These are phyloP conservation scores for Hesperophylax magnus DNA, from an alignment of 1,140 invertebrate species.

Conservation along the genomic window DNA sequence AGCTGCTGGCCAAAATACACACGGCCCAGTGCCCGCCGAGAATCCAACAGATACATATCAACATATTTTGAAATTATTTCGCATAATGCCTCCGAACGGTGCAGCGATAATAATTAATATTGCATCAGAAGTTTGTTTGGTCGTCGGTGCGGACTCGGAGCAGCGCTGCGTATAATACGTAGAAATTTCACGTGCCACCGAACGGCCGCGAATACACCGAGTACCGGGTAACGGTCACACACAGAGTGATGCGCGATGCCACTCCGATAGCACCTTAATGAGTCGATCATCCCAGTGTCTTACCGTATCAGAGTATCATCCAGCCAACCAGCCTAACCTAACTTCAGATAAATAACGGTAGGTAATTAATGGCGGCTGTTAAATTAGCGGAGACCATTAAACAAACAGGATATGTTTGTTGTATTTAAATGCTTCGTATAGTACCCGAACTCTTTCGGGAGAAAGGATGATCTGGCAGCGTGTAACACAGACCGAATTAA, in stretches of 20 bases:
- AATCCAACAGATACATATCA: conserved; percentile 52
- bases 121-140: conserved; percentile 32
- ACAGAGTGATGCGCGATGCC: conserved; percentile 14
- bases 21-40: conserved; percentile 52
- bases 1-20: conserved; percentile 24
- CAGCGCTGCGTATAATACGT: conserved; percentile 32
- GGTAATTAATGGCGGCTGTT: conserved; percentile 5
- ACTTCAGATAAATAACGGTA: conserved; percentile 8
- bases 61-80: conserved; percentile 54
- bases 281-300: conserved; percentile 21
- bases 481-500: conserved; percentile 48
- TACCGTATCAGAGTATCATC: neutral
- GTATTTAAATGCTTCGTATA: conserved; percentile 23
- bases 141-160: neutral
- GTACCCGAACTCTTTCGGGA: conserved; percentile 24
- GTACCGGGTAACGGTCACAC: neutral
- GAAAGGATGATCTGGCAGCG: conserved; percentile 28
- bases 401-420: conserved; percentile 8
- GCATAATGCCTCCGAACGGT: conserved; percentile 45
- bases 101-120: conserved; percentile 48
- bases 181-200: conserved; percentile 51
- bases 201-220: neutral
- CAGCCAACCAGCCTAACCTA: neutral
- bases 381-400: conserved; percentile 29
- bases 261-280: conserved; percentile 2